phyloP scores from a whole-genome alignment of 2,113 vertebrate species.

The Cynocephalus volans region DNA sequence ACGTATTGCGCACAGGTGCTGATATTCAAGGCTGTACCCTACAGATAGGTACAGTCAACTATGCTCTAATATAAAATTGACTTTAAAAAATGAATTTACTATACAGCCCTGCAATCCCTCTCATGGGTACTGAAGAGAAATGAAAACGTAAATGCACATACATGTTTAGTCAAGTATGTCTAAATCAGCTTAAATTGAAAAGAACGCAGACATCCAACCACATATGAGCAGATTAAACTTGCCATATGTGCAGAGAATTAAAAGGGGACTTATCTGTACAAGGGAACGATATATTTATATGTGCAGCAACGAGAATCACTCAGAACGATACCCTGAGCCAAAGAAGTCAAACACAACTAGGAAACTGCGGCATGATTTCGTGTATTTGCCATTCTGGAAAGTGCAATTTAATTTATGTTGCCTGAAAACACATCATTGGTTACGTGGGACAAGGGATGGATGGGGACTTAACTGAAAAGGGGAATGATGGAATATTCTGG shows the following conservation, averaged over 20 bases:
- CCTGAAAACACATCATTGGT: neutral
- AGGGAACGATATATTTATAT: accelerated
- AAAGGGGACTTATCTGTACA: too few relatives aligned
- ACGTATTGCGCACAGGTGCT: too few relatives aligned
- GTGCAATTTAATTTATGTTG: accelerated
- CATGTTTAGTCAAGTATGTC: neutral
- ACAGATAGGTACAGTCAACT: too few relatives aligned
- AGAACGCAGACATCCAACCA: neutral
- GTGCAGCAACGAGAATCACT: accelerated
- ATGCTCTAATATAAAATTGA: too few relatives aligned
- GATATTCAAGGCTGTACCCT: too few relatives aligned
- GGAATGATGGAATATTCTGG: too few relatives aligned
- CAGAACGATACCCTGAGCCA: accelerated
- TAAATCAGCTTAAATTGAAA: neutral
- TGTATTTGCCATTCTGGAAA: neutral
- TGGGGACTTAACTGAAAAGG: too few relatives aligned
- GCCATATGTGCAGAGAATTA: neutral
- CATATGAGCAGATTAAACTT: neutral
- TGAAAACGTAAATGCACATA: too few relatives aligned
- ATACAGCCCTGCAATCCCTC: too few relatives aligned
- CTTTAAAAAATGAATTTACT: neutral
- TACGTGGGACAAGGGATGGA: too few relatives aligned
- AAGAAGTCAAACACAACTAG: neutral
- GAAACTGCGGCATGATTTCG: accelerated
- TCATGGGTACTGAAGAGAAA: neutral